These are phyloP conservation scores for Oryzias sinensis DNA, from an alignment of 2,797 vertebrate species.

Conservation along the genomic window DNA sequence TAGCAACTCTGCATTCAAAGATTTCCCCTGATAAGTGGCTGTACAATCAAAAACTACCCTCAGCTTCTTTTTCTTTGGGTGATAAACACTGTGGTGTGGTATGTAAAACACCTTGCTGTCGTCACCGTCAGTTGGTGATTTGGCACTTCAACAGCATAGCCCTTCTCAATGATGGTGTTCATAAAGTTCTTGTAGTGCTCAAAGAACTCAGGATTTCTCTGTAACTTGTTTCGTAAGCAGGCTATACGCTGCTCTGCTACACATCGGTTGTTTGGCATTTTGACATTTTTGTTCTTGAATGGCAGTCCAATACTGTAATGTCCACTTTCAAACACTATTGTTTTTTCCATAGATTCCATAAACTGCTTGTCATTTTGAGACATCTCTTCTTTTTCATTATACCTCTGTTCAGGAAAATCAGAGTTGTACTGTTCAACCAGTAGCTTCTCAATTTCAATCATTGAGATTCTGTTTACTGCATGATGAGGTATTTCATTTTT, in stretches of 20 bases:
- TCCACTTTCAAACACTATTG: not conserved
- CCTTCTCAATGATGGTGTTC: not conserved
- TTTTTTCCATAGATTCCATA: not conserved
- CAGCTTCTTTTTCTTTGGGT: too few relatives aligned
- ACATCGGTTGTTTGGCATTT: constrained; percentile 9
- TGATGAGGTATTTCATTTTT: too few relatives aligned
- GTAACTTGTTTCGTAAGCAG: not conserved
- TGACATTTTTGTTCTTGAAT: not conserved
- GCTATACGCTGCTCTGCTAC: not conserved
- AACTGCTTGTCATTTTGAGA: not conserved
- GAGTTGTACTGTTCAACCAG: too few relatives aligned
- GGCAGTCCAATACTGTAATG: constrained; percentile 1
- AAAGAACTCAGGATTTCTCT: not conserved
- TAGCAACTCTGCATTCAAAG: not conserved
- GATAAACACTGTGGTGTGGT: too few relatives aligned
- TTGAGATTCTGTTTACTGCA: too few relatives aligned
- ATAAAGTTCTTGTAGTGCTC: constrained; percentile 5
- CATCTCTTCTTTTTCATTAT: constrained; percentile 1
- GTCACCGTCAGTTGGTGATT: not conserved
- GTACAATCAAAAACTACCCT: constrained; percentile 1
- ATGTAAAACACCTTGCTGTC: too few relatives aligned
- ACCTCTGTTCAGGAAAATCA: not conserved
- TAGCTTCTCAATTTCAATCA: too few relatives aligned
- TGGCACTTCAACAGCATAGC: not conserved
- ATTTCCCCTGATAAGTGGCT: not conserved